Evolutionary conservation across 2,888 invertebrate genomes (phyloP).

Genomic region (Nomada ruficornis): DNA sequence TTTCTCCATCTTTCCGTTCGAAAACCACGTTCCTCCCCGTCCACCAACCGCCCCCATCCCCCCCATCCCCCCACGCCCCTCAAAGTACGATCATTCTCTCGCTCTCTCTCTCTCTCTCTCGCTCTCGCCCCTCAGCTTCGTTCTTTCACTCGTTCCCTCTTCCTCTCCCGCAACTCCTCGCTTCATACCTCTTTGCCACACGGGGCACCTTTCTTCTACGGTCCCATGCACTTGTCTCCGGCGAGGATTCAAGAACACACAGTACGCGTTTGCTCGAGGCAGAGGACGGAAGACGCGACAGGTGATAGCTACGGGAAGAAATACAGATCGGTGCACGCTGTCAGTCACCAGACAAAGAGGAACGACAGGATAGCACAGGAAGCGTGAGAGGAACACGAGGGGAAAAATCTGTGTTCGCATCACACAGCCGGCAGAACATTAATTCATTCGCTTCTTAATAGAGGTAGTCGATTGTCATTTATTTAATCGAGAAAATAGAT

Average conservation of each 20-base stretch:
- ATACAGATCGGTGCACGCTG: conserved; percentile 41
- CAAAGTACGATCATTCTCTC: no score
- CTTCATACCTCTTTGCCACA: conserved; percentile 1
- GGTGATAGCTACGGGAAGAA: conserved; percentile 47
- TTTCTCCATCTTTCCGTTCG: conserved; percentile 60
- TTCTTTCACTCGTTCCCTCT: no score
- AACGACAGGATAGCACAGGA: not conserved
- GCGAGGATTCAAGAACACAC: conserved; percentile 59
- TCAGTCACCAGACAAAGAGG: not conserved
- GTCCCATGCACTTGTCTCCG: conserved; percentile 63
- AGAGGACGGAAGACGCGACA: conserved; percentile 31
- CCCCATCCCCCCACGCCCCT: no score
- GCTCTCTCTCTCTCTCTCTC: no score
- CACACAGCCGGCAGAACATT: not conserved
- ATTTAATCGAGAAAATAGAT: not conserved
- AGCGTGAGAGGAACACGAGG: not conserved
- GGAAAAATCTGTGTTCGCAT: conserved; percentile 9
- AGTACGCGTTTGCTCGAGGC: conserved; percentile 28
- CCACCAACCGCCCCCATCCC: no score
- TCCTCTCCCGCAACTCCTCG: no score
- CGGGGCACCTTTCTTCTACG: conserved; percentile 50
- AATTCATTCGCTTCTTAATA: not conserved
- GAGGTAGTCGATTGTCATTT: conserved; percentile 16
- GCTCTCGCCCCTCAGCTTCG: no score
- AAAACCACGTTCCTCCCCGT: conserved; percentile 28